phyloP scores from a whole-genome alignment of 2,888 invertebrate genomes.

The Arenicola marina region DNA sequence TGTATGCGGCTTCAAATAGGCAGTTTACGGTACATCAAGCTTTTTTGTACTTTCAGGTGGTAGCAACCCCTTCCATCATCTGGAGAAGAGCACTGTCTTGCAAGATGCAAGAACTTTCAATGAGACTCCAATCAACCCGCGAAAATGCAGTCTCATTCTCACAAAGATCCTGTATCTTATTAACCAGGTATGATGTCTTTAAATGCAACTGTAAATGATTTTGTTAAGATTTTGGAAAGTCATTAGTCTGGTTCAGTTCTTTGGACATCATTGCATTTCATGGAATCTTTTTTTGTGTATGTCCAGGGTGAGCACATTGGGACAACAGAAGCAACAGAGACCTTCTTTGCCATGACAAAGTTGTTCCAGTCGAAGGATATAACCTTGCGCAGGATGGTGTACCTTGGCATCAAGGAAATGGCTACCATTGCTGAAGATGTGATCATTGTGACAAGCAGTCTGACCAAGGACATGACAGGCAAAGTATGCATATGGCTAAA shows the following conservation, averaged over 20 bases:
- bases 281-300: neutral
- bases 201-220: too few relatives aligned
- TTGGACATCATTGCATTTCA: neutral
- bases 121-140: constrained; percentile 94
- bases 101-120: constrained; percentile 95
- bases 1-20: too few relatives aligned
- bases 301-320: constrained; percentile 83
- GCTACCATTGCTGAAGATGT: constrained; percentile 96
- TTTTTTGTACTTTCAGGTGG: constrained; percentile 65
- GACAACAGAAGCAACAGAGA: constrained; percentile 95
- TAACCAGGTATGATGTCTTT: constrained; percentile 81
- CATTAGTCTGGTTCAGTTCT: too few relatives aligned
- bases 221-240: too few relatives aligned
- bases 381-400: constrained; percentile 91
- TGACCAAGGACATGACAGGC: constrained; percentile 98
- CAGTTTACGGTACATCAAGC: too few relatives aligned
- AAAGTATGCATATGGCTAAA: too few relatives aligned
- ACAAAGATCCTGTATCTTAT: constrained; percentile 95
- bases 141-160: constrained; percentile 94
- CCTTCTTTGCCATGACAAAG: constrained; percentile 99
- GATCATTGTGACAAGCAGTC: constrained; percentile 93
- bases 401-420: constrained; percentile 87
- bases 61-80: constrained; percentile 85
- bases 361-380: constrained; percentile 96
- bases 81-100: constrained; percentile 95